Percentiles rank a stretch among this genome's conserved stretches.
These are phyloP conservation scores for Cryptus armator DNA, from an alignment of 2,888 invertebrate genomes.

Conservation along the genomic window DNA sequence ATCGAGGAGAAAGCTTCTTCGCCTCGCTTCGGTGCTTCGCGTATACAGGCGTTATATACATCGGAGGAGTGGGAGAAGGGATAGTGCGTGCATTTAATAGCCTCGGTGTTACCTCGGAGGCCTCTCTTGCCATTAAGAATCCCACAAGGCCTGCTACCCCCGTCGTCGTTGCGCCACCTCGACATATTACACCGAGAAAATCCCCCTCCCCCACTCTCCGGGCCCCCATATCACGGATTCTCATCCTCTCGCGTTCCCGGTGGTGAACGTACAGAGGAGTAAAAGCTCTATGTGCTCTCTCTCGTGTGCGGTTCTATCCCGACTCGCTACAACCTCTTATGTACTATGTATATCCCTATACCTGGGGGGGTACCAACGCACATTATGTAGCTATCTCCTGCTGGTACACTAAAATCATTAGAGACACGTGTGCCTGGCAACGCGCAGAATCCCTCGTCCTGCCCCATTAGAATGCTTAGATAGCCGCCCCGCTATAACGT, in stretches of 20 bases:
- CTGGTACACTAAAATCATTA: constrained; percentile 83
- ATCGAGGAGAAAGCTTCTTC: constrained; percentile 26
- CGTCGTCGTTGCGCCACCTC: constrained; percentile 49
- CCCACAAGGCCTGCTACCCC: constrained; percentile 80
- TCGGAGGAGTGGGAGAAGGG: constrained; percentile 42
- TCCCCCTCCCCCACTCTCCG: constrained; percentile 63
- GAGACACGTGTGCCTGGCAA: constrained; percentile 81
- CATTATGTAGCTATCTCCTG: constrained; percentile 71
- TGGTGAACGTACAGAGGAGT: constrained; percentile 47
- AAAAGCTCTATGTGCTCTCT: constrained; percentile 41
- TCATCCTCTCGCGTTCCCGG: constrained; percentile 22
- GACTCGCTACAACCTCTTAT: constrained; percentile 70
- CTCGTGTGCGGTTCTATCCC: constrained; percentile 76
- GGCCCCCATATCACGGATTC: constrained; percentile 60
- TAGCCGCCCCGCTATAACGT: constrained; percentile 49
- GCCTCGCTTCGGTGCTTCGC: neutral
- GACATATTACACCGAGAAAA: constrained; percentile 65
- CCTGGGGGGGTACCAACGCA: constrained; percentile 64
- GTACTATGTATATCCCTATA: constrained; percentile 67
- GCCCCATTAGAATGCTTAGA: constrained; percentile 69
- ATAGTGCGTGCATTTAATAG: constrained; percentile 81
- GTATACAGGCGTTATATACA: neutral
- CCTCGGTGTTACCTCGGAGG: constrained; percentile 80
- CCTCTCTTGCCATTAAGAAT: constrained; percentile 83
- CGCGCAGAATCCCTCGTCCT: constrained; percentile 82